Conservation (phyloP, 2,888 invertebrate genomes). For the Cantharis lateralis region DNA sequence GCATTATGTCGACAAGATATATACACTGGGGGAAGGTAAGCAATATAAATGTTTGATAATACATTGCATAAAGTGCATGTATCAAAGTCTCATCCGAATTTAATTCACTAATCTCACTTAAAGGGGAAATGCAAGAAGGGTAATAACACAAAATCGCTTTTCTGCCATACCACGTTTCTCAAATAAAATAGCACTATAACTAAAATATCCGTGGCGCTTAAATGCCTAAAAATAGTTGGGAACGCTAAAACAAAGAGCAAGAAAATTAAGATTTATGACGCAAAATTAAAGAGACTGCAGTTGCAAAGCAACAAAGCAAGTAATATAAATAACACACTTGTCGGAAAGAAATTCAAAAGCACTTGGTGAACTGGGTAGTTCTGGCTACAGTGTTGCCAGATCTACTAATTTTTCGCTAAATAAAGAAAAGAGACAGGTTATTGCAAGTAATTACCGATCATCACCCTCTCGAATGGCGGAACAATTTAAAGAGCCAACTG, state of each 20-base stretch:
- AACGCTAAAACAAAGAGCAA: neutral
- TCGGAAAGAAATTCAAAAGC: neutral
- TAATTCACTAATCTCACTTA: neutral
- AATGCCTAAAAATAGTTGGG: neutral
- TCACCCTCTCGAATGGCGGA: too few relatives aligned
- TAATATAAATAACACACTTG: neutral
- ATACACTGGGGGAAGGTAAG: neutral
- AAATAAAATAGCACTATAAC: neutral
- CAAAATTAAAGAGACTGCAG: neutral
- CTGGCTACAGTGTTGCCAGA: neutral
- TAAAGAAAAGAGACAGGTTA: too few relatives aligned
- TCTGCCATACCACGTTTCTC: neutral
- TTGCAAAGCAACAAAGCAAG: neutral
- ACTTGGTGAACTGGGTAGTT: neutral
- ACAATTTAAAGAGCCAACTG: too few relatives aligned
- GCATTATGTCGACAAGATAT: neutral
- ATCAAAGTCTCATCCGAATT: neutral
- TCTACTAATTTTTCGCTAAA: too few relatives aligned
- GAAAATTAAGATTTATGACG: neutral
- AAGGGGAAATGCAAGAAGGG: neutral
- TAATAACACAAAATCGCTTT: neutral
- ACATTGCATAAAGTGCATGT: neutral
- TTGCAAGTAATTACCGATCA: too few relatives aligned
- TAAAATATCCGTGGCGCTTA: neutral
- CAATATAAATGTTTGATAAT: neutral